Evolutionary conservation across 2,888 invertebrate species (phyloP).

Genomic region (Arge pagana): DNA sequence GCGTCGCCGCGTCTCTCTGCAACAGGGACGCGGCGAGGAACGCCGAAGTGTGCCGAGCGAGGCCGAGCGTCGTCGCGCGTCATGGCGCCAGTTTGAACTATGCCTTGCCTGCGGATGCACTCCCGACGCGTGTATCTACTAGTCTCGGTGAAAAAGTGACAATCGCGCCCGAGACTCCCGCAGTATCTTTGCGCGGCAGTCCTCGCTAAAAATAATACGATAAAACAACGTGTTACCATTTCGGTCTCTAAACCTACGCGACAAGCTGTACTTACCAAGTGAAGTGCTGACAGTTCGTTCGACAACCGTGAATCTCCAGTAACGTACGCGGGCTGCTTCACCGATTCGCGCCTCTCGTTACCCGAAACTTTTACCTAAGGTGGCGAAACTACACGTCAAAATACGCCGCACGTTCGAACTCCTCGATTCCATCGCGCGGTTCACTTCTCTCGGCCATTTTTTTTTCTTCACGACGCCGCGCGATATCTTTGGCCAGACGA

Average conservation of each 20-base stretch:
- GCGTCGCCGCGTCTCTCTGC: slow-evolving; percentile 5
- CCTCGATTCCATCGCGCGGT: no score
- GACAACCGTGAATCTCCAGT: not conserved
- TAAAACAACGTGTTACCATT: not conserved
- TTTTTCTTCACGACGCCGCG: slow-evolving; percentile 7
- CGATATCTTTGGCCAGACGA: slow-evolving; percentile 25
- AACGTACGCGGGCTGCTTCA: no score
- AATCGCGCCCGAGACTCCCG: no score
- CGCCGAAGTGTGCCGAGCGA: slow-evolving; percentile 5
- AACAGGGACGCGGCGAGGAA: slow-evolving; percentile 8
- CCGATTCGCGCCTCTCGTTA: no score
- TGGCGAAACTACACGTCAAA: no score
- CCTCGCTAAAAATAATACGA: slow-evolving; percentile 5
- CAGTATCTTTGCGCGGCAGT: no score
- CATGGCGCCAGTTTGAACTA: slow-evolving; percentile 58
- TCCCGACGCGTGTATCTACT: slow-evolving; percentile 34
- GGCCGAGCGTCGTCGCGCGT: slow-evolving; percentile 40
- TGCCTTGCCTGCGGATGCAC: slow-evolving; percentile 55
- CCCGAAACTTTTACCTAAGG: no score
- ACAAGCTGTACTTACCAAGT: slow-evolving; percentile 9
- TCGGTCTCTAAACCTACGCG: not conserved
- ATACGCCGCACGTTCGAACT: no score
- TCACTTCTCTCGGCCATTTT: slow-evolving; percentile 18
- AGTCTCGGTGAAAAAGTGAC: slow-evolving; percentile 19
- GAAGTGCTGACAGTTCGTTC: slow-evolving; percentile 18